Conservation (phyloP, 2,888 invertebrate genomes). For the Pharmacophagus antenor region DNA sequence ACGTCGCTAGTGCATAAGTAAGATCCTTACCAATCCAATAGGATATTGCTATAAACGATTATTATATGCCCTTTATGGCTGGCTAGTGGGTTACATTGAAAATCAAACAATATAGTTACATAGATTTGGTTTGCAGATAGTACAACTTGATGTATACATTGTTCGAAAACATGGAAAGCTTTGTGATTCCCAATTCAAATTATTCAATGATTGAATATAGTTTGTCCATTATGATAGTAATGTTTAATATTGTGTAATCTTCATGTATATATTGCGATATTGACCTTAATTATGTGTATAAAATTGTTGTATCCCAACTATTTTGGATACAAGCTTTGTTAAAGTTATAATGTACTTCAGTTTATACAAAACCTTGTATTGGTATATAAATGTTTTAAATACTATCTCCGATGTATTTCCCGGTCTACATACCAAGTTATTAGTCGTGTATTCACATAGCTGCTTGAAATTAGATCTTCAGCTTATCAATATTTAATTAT, state of each 20-base stretch:
- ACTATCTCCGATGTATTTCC: slow-evolving; percentile 33
- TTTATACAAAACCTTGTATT: slow-evolving; percentile 33
- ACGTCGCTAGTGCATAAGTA: slow-evolving; percentile 74
- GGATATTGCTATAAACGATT: neutral
- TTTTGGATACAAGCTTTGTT: slow-evolving; percentile 22
- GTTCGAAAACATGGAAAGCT: slow-evolving; percentile 11
- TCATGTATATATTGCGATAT: slow-evolving; percentile 19
- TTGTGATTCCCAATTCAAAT: slow-evolving; percentile 6
- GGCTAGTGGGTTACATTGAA: slow-evolving; percentile 1
- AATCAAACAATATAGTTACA: slow-evolving; percentile 21
- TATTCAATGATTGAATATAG: slow-evolving; percentile 13
- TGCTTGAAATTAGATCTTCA: slow-evolving; percentile 47
- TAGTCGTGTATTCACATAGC: slow-evolving; percentile 29
- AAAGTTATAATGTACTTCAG: slow-evolving; percentile 26
- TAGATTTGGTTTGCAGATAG: slow-evolving; percentile 22
- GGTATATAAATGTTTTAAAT: slow-evolving; percentile 37
- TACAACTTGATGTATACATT: slow-evolving; percentile 23
- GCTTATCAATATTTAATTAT: slow-evolving; percentile 67
- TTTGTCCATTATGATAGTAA: slow-evolving; percentile 29
- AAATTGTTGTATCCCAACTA: slow-evolving; percentile 21
- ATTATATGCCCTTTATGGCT: too few relatives aligned
- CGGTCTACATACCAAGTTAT: slow-evolving; percentile 37
- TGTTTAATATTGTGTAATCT: slow-evolving; percentile 19
- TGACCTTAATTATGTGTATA: slow-evolving; percentile 15
- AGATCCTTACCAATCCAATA: slow-evolving; percentile 26